These are phyloP conservation scores for Intellagama lesueurii DNA, from an alignment of 2,797 vertebrate genomes.

Conservation along the genomic window DNA sequence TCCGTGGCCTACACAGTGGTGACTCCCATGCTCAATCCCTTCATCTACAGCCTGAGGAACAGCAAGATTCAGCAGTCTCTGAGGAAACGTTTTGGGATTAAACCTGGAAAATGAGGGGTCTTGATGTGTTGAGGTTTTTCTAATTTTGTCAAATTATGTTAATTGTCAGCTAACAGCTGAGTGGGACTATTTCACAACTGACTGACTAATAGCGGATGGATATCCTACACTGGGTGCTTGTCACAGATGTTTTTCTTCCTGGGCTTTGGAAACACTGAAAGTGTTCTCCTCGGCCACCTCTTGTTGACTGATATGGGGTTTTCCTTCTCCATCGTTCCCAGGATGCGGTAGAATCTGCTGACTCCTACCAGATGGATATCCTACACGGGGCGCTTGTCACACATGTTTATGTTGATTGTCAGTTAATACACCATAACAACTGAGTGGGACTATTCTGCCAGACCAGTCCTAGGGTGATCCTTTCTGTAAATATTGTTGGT, in stretches of 20 bases:
- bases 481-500: no score
- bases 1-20: constrained; percentile 64
- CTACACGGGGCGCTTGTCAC: no score
- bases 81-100: constrained; percentile 11
- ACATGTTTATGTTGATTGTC: no score
- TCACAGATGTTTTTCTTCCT: constrained; percentile 66
- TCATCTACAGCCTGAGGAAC: constrained; percentile 67
- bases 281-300: constrained; percentile 63
- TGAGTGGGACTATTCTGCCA: no score
- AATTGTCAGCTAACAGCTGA: no score
- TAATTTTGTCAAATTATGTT: background rate
- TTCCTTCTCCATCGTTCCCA: no score
- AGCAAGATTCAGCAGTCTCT: constrained; percentile 58
- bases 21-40: constrained; percentile 70
- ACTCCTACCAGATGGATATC: no score
- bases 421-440: no score
- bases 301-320: no score
- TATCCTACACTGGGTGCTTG: constrained; percentile 58
- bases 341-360: no score
- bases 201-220: constrained; percentile 42
- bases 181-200: constrained; percentile 38
- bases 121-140: background rate
- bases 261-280: constrained; percentile 62
- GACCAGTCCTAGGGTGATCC: no score
- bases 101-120: no score